Base-by-base conservation (phyloP, 2,797 vertebrate species). In the Gymnoscopelus braueri region DNA sequence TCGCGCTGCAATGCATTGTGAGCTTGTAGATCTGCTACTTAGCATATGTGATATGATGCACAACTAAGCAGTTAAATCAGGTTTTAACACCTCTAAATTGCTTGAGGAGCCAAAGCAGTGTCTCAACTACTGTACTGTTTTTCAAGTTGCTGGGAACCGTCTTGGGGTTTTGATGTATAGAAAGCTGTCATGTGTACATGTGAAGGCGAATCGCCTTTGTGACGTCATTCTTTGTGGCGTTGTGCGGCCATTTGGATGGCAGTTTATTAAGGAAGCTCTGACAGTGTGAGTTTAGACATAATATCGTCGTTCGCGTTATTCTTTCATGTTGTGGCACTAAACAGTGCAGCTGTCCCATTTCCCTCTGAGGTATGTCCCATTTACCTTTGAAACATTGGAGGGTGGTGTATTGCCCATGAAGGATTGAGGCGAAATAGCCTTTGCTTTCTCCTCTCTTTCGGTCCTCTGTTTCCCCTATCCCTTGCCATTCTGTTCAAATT, bases 141-240 rank as follows among this genome's bases (percentile, higher is more conserved):
- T 81, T 86, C 67, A 70, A 83, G 78, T 70, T 64, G 35, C 14
- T 2, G 64, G 4, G 70, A 52, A 19, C 72, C 76, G 69, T 70
- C 72, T 83, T 84, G 85, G 58, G 69, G 69, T 80, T 91, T 88
- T 88, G 85, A 89, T 88, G 83, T 79, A 88, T 60, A 83, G 82
- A 85, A 88, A 85, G 84, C 73, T 76, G 72, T 82, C 80, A 29
- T 29, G 26, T 29, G 78, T 86, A 68, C 76, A 72, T 63, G 72
- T 58, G 24, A 78, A 84, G 70, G 73, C 84, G 85, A 82, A 86
- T 53, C 14, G 14, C 23, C 2, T 54, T 54, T 54, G n/a, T n/a
- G 51, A 6, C 32, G 4, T 7, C 32, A 35, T 35, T 72, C 57
- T 39, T 77, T 70, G 58, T 56, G 52, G 71, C 62, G 24, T 57